Conservation (phyloP, 2,797 vertebrate genomes). For the Cryptoprocta ferox region DNA sequence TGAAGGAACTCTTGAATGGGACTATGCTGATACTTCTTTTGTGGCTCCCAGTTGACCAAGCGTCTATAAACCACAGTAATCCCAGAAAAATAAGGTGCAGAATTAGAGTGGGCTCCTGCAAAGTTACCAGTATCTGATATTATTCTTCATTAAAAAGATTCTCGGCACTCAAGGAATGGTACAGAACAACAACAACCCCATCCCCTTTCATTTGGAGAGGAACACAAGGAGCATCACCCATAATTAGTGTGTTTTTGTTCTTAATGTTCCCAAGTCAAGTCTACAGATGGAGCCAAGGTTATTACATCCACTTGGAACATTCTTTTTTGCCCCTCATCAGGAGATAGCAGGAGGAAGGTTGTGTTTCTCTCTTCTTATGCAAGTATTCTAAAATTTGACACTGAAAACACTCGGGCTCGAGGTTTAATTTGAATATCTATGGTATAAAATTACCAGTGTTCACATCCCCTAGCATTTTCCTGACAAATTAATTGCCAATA, state of each 20-base stretch:
- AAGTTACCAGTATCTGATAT: background rate
- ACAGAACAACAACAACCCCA: background rate
- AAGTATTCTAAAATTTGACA: constrained; percentile 71
- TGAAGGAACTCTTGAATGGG: background rate
- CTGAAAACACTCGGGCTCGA: constrained; percentile 76
- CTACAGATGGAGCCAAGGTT: constrained; percentile 35
- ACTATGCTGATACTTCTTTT: background rate
- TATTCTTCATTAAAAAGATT: constrained; percentile 31
- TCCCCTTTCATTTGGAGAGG: background rate
- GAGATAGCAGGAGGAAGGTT: constrained; percentile 63
- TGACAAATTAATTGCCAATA: constrained; percentile 87
- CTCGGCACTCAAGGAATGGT: background rate
- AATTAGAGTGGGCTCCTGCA: background rate
- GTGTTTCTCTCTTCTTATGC: constrained; percentile 70
- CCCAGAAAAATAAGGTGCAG: background rate
- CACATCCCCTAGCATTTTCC: constrained; percentile 82
- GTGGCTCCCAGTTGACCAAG: background rate
- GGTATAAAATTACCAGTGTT: constrained; percentile 85
- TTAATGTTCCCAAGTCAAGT: constrained; percentile 48
- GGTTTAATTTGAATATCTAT: constrained; percentile 86
- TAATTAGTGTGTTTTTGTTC: constrained; percentile 61
- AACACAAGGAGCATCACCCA: constrained; percentile 21
- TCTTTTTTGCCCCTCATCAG: constrained; percentile 33
- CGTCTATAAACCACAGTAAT: background rate
- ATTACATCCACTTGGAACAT: background rate